phyloP scores from a whole-genome alignment of 2,797 vertebrate species.

The Argyrosomus regius region DNA sequence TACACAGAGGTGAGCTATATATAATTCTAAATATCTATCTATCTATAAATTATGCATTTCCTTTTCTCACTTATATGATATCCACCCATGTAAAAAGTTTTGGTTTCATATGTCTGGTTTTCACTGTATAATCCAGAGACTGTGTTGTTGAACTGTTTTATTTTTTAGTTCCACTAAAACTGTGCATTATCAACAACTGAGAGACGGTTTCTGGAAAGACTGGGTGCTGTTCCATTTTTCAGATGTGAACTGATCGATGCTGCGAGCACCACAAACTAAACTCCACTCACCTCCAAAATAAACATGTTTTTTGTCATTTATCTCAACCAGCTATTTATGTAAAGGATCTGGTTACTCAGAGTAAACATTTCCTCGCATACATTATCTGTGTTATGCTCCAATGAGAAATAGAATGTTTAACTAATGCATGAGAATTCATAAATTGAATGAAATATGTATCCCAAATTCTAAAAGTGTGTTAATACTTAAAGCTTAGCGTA shows the following conservation, averaged over 20 bases:
- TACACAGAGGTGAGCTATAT: not conserved
- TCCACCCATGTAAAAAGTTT: not conserved
- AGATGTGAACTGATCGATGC: too few relatives aligned
- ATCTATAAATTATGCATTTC: not conserved
- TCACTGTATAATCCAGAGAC: not conserved
- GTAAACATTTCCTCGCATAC: not conserved
- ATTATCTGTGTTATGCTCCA: not conserved
- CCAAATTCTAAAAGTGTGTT: not conserved
- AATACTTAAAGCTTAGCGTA: not conserved
- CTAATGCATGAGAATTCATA: not conserved
- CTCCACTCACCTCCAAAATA: not conserved
- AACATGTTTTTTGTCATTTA: not conserved
- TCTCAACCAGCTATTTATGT: not conserved
- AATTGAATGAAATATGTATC: not conserved
- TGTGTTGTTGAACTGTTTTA: slow-evolving; percentile 4
- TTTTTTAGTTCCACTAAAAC: not conserved
- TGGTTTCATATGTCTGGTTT: not conserved
- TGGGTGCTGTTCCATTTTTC: not conserved
- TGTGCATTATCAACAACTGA: slow-evolving; percentile 2
- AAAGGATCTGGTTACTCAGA: not conserved
- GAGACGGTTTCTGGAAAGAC: not conserved
- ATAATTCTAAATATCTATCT: not conserved
- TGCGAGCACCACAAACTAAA: not conserved
- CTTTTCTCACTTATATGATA: not conserved
- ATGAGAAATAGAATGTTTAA: not conserved